Evolutionary conservation across 2,888 invertebrate species (phyloP).

Genomic region (Lacanobia wlatinum): DNA sequence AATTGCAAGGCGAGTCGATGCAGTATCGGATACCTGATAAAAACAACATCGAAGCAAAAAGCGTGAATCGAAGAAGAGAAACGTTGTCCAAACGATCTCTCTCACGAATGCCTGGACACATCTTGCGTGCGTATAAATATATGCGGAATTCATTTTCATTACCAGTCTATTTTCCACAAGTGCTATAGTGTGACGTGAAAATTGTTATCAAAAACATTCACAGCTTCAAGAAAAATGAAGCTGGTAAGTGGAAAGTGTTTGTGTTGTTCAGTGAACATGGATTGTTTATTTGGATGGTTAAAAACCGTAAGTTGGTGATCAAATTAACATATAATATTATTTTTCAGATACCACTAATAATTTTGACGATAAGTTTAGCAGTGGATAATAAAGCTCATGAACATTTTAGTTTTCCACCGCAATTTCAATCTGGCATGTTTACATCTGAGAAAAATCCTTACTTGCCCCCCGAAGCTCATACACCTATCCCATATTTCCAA

Average conservation of each 20-base stretch:
- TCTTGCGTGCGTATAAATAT: conserved; percentile 89
- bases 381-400: conserved; percentile 77
- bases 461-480: conserved; percentile 84
- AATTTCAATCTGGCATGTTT: conserved; percentile 78
- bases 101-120: conserved; percentile 89
- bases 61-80: conserved; percentile 77
- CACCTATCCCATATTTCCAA: conserved; percentile 80
- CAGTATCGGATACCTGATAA: conserved; percentile 61
- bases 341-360: conserved; percentile 83
- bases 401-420: conserved; percentile 80
- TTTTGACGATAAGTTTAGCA: conserved; percentile 74
- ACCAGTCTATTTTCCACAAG: conserved; percentile 86
- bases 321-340: conserved; percentile 55
- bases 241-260: conserved; percentile 86
- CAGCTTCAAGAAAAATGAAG: conserved; percentile 87
- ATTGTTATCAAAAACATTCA: conserved; percentile 72
- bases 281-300: conserved; percentile 68
- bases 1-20: conserved; percentile 63
- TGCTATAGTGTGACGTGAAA: conserved; percentile 85
- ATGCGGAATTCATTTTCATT: conserved; percentile 91
- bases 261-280: conserved; percentile 66
- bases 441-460: conserved; percentile 83
- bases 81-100: conserved; percentile 83
- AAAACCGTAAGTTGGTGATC: conserved; percentile 71
- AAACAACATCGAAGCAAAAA: conserved; percentile 64